Evolutionary conservation across 2,113 vertebrate genomes (phyloP), one percentile per base, ranked within the genome.

Genomic region (Trematomus loennbergii): DNA sequence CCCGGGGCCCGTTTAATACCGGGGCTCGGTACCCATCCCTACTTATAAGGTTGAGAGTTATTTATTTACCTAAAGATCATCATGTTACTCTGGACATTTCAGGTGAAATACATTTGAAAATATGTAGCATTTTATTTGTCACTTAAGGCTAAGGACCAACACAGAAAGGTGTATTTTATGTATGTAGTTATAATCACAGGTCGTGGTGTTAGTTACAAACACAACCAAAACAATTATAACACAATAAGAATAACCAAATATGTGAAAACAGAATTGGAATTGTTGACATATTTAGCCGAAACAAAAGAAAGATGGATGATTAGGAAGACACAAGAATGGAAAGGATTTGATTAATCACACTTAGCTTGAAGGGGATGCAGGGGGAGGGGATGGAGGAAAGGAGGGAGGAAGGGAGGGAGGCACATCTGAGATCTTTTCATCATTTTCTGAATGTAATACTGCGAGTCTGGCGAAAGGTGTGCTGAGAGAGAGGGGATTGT

Each of bases 21-120:
- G n/a, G n/a, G n/a, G n/a, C n/a, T n/a, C n/a, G n/a, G n/a, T n/a
- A n/a, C n/a, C n/a, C n/a, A n/a, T n/a, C n/a, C n/a, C n/a, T n/a
- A n/a, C n/a, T n/a, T n/a, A n/a, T n/a, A n/a, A n/a, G n/a, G 94
- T 87, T 67, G 92, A 95, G 94, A 97, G 93, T 92, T 97, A 97
- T 97, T 97, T 97, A 97, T 97, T 96, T 97, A 95, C 95, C 93
- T 83, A 96, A 95, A 94, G 94, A 92, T 95, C 75, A 88, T 83
- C 64, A 95, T 93, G 55, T 81, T 83, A 94, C 81, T 89, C 84
- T 89, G 88, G 93, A 95, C 92, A 94, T 94, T 96, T 96, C 94
- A 95, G 95, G 94, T 95, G 93, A 96, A 94, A 94, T 95, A 94
- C 93, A 94, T 96, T 95, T 94, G 73, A 94, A 94, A 94, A 96